Evolutionary conservation across 2,113 vertebrate genomes (phyloP), one percentile per base, ranked within the genome.

Genomic region (Cepphus grylle): DNA sequence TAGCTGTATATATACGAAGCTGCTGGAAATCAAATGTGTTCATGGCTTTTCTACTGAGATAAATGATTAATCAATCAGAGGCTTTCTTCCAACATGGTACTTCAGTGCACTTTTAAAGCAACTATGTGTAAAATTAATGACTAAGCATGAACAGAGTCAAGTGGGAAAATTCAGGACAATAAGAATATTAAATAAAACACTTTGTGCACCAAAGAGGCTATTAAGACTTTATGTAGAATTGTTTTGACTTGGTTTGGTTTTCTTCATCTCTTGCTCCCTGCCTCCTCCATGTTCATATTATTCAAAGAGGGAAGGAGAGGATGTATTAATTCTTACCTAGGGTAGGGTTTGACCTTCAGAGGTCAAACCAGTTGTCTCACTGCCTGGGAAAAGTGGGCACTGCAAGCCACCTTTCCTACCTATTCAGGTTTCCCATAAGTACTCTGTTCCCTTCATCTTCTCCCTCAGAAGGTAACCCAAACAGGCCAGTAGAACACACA

Each of bases 21-120:
- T 94, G 47, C 67, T 93, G 95, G 74, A 91, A 94, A 65, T 96
- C 45, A 81, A 90, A 84, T 95, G 90, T 73, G 23, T 63, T 91
- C 45, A 95, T 94, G 38, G 27, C 67, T 70, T 86, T 86, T 95
- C 89, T 90, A 69, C 69, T 79, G 77, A 94, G 88, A 92, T 94
- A 95, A 97, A 95, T 95, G 88, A 84, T 94, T 95, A 95, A 96
- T 97, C 97, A 94, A 76, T 95, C 91, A 56, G 61, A 80, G 32
- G 23, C 73, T 96, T 97, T 95, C 94, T 55, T 94, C 79, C 67
- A 82, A 74, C 71, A 78, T 70, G 21, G 11, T 72, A 69, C 88
- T 95, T 82, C 69, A 88, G 53, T 21, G 40, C 66, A 79, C 65
- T 95, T 96, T 79, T 96, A 83, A 79, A 94, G 55, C 65, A 96